phyloP scores from a whole-genome alignment of 2,113 vertebrate genomes.

The Ailurus styani region DNA sequence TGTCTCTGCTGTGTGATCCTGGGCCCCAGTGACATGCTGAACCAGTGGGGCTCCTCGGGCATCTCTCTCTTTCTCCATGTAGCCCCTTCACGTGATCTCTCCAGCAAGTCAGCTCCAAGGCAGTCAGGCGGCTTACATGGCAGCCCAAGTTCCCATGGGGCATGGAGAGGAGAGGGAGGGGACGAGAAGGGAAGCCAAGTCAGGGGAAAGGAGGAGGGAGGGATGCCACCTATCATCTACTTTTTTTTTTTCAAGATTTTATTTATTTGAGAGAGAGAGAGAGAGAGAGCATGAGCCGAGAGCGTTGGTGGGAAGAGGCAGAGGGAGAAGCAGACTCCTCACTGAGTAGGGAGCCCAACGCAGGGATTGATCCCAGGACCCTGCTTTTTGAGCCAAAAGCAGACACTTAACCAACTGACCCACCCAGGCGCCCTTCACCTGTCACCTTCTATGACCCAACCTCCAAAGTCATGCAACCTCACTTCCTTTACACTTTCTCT shows the following conservation, averaged over 20 bases:
- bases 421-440: not conserved
- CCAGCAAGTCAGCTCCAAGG: not conserved
- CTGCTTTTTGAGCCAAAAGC: too few species aligned
- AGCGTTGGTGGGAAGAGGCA: not conserved
- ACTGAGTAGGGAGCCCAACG: not conserved
- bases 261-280: not conserved
- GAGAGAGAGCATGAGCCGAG: not conserved
- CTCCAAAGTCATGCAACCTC: not conserved
- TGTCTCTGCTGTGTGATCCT: not conserved
- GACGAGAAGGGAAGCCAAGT: not conserved
- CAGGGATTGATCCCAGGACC: too few species aligned
- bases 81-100: not conserved
- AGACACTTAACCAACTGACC: too few species aligned
- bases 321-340: not conserved
- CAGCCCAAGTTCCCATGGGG: not conserved
- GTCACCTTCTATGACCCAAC: not conserved
- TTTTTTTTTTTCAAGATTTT: not conserved
- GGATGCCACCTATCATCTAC: not conserved
- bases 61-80: not conserved
- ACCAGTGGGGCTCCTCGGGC: not conserved
- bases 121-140: not conserved
- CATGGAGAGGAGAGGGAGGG: not conserved
- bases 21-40: not conserved
- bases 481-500: not conserved
- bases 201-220: not conserved